These are phyloP conservation scores for Drosophila equinoxialis DNA, from an alignment of 1,140 invertebrate species.

Conservation along the genomic window DNA sequence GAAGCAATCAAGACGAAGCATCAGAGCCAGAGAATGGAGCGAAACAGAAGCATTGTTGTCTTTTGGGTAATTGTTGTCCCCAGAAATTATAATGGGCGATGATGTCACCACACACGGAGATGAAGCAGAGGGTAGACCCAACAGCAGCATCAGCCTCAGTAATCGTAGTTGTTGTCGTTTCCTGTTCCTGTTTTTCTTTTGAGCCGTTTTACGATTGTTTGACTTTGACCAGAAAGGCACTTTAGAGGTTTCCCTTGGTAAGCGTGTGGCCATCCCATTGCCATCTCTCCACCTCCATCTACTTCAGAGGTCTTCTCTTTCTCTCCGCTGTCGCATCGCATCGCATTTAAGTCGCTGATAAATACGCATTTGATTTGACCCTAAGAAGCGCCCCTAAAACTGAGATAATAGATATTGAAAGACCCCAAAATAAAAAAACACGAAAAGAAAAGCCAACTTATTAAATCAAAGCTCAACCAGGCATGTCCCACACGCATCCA, in stretches of 20 bases:
- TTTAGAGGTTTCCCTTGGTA: conserved; percentile 55
- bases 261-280: conserved; percentile 57
- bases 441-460: conserved; percentile 44
- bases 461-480: conserved; percentile 69
- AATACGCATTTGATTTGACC: conserved; percentile 70
- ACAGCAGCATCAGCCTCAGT: neutral
- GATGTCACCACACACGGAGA: conserved; percentile 72
- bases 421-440: conserved; percentile 12
- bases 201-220: conserved; percentile 74
- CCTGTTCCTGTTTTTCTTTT: conserved; percentile 65
- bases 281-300: neutral
- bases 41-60: conserved; percentile 19
- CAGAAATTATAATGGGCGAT: conserved; percentile 62
- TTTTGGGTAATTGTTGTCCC: conserved; percentile 56
- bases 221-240: conserved; percentile 68
- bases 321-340: conserved; percentile 41
- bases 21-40: conserved; percentile 41
- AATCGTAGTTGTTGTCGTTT: conserved; percentile 54
- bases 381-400: conserved; percentile 19
- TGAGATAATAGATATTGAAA: conserved; percentile 75
- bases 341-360: conserved; percentile 68
- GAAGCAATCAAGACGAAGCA: conserved; percentile 59
- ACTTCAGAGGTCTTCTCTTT: conserved; percentile 3
- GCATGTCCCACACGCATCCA: conserved; percentile 3
- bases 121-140: conserved; percentile 8